Percentiles rank a stretch among this genome's conserved stretches.
Conservation (phyloP, 1,140 invertebrate genomes). For the Harlomillsia oculata region DNA sequence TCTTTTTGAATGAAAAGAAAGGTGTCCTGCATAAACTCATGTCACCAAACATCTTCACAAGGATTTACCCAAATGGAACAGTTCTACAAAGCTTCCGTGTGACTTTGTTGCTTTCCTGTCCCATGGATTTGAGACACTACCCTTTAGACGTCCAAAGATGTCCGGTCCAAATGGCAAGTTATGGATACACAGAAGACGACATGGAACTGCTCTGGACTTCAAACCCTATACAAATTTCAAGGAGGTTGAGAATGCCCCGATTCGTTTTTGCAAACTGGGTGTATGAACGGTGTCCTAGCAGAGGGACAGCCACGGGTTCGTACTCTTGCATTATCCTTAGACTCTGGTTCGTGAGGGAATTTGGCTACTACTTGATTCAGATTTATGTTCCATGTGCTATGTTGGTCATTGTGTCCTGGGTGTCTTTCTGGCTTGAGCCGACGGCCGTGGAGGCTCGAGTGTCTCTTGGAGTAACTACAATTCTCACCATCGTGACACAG, state of each 20-base stretch:
- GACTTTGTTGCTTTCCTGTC: slow-evolving; percentile 43
- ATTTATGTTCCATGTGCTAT: slow-evolving; percentile 45
- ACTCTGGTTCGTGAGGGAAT: slow-evolving; percentile 8
- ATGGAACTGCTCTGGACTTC: slow-evolving; percentile 44
- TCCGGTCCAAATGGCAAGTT: slow-evolving; percentile 44
- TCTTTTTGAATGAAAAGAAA: slow-evolving; percentile 26
- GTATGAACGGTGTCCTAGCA: not conserved
- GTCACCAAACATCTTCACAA: slow-evolving; percentile 20
- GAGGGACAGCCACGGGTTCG: slow-evolving; percentile 6
- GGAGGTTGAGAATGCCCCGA: slow-evolving; percentile 44
- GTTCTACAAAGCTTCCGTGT: slow-evolving; percentile 20
- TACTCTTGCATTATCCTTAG: slow-evolving; percentile 20
- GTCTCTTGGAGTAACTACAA: slow-evolving; percentile 49
- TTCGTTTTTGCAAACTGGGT: slow-evolving; percentile 36
- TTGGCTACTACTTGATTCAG: slow-evolving; percentile 41
- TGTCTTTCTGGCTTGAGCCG: slow-evolving; percentile 39
- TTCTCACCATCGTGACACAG: slow-evolving; percentile 47
- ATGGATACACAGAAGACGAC: slow-evolving; percentile 49
- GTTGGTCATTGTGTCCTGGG: slow-evolving; percentile 45
- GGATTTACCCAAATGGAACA: slow-evolving; percentile 22
- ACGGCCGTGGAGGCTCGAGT: slow-evolving; percentile 51
- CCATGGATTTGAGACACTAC: slow-evolving; percentile 46
- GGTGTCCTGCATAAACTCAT: slow-evolving; percentile 17
- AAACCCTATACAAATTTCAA: slow-evolving; percentile 45
- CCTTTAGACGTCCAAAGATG: slow-evolving; percentile 40